Conservation (phyloP, 2,797 vertebrate genomes). For the Molossus molossus region DNA sequence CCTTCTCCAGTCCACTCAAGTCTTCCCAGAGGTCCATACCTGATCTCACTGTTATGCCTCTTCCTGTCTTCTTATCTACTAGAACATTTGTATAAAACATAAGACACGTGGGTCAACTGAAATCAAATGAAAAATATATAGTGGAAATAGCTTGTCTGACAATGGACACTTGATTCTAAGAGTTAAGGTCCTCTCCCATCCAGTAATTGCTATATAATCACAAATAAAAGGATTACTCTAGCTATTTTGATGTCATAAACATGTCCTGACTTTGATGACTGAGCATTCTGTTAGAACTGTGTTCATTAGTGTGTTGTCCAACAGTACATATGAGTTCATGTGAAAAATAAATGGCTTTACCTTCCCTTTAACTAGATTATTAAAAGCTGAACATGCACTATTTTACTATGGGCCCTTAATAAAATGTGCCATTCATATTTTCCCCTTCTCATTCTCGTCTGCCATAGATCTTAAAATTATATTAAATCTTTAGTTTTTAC, state of each 20-base stretch:
- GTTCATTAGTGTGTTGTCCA: not conserved
- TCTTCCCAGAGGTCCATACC: not conserved
- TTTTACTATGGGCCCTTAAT: not conserved
- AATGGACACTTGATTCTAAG: not conserved
- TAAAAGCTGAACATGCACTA: not conserved
- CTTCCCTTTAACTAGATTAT: not conserved
- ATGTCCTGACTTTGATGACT: not conserved
- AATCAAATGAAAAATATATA: not conserved
- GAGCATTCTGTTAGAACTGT: not conserved
- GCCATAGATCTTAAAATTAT: not conserved
- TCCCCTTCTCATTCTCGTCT: not conserved
- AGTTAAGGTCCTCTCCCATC: not conserved
- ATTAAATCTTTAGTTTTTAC: slow-evolving; percentile 3
- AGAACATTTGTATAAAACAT: not conserved
- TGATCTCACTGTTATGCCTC: not conserved
- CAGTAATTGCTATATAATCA: not conserved
- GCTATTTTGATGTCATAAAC: not conserved
- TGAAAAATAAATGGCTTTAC: not conserved
- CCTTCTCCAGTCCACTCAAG: not conserved
- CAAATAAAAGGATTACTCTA: not conserved
- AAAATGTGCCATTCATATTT: not conserved
- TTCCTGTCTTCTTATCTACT: not conserved
- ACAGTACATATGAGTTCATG: not conserved
- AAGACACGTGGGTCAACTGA: not conserved
- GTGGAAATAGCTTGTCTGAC: not conserved